A percentile compares a stretch with the other conserved stretches of the same genome.
phyloP scores from a whole-genome alignment of 2,113 vertebrate species.

The Hemiprocne comata region DNA sequence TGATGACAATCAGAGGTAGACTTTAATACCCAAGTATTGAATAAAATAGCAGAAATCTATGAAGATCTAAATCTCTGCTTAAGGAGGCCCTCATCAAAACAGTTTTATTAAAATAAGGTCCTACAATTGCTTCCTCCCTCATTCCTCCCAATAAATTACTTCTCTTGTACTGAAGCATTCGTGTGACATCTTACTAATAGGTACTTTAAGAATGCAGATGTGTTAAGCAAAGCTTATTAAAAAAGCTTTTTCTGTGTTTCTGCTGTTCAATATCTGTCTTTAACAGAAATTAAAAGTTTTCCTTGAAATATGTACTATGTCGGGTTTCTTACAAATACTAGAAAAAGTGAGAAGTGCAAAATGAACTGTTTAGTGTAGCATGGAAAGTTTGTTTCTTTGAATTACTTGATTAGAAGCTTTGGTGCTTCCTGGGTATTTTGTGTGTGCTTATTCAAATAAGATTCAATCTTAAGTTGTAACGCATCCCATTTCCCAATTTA shows the following conservation, averaged over 20 bases:
- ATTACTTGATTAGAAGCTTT: background rate
- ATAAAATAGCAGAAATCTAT: background rate
- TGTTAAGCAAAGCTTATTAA: background rate
- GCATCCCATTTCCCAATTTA: background rate
- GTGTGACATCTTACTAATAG: background rate
- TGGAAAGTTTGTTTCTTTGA: background rate
- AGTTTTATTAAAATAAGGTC: background rate
- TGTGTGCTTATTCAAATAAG: background rate
- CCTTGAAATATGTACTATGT: background rate
- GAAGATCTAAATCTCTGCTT: background rate
- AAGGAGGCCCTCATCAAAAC: background rate
- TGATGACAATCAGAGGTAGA: background rate
- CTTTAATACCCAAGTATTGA: background rate
- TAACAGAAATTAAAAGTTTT: background rate
- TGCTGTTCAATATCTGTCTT: background rate
- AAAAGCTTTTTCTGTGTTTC: accelerated
- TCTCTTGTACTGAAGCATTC: background rate
- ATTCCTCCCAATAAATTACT: background rate
- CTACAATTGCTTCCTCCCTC: background rate
- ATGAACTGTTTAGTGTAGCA: background rate
- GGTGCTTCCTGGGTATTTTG: background rate
- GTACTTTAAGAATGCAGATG: background rate
- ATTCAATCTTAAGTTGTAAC: background rate
- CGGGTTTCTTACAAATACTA: background rate
- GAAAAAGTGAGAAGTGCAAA: background rate